phyloP scores from a whole-genome alignment of 2,113 vertebrate genomes.

The Nycticebus coucang region DNA sequence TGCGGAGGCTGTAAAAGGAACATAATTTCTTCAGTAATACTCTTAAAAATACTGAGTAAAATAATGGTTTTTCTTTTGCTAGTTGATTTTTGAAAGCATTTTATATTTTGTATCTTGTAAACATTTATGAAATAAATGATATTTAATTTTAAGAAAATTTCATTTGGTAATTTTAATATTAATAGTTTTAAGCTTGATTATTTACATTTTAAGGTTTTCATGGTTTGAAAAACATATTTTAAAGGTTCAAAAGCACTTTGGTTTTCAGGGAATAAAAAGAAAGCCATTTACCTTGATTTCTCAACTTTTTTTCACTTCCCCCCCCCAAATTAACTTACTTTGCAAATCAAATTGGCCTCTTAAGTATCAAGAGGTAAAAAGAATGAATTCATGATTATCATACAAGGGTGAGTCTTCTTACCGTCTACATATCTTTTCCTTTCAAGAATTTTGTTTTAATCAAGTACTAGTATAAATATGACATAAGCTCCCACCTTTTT shows the following conservation, averaged over 20 bases:
- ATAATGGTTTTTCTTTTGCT: not conserved
- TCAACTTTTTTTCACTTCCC: not conserved
- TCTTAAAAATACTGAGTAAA: not conserved
- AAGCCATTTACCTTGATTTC: not conserved
- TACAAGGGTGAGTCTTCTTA: not conserved
- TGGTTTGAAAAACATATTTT: slow-evolving; percentile 25
- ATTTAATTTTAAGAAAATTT: slow-evolving; percentile 34
- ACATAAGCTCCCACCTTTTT: not conserved
- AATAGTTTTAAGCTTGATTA: slow-evolving; percentile 4
- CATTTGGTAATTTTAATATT: not conserved
- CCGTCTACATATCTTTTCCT: not conserved
- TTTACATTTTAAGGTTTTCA: slow-evolving; percentile 36
- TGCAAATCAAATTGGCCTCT: not conserved
- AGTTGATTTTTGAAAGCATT: not conserved
- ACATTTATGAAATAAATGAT: not conserved
- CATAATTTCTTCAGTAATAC: not conserved
- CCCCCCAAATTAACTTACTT: not conserved
- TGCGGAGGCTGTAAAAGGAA: not conserved
- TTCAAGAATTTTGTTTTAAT: slow-evolving; percentile 15
- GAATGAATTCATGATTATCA: not conserved
- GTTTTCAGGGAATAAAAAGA: slow-evolving; percentile 26
- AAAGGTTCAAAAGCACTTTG: slow-evolving; percentile 12
- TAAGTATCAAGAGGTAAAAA: not conserved
- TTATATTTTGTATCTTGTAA: not conserved
- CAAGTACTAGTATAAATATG: not conserved